Evolutionary conservation across 1,140 invertebrate genomes (phyloP).

Genomic region (Leptinotarsa lineolata): DNA sequence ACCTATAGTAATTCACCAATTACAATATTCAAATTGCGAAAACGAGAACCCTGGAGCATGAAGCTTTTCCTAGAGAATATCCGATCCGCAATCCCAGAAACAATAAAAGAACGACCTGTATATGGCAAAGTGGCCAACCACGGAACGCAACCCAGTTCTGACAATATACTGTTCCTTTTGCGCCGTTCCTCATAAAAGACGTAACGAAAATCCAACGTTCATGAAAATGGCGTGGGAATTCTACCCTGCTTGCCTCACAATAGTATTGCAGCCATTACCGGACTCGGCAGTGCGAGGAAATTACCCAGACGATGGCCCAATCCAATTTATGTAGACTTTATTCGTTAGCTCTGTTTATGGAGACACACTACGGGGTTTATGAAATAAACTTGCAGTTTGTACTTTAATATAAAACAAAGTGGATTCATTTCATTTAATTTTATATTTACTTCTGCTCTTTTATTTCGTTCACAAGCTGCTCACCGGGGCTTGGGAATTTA

Average conservation of each 20-base stretch:
- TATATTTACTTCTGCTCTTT: not conserved
- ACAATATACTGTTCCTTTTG: not conserved
- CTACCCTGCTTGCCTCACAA: conserved; percentile 11
- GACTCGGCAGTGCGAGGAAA: conserved; percentile 28
- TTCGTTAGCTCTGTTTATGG: conserved; percentile 19
- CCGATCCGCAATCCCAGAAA: too few species aligned
- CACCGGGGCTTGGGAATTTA: conserved; percentile 1
- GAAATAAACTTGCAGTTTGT: conserved; percentile 15
- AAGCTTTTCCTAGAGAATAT: too few species aligned
- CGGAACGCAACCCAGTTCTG: not conserved
- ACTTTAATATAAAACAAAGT: conserved; percentile 17
- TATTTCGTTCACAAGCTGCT: not conserved
- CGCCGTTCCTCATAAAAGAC: conserved; percentile 11
- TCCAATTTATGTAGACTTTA: conserved; percentile 31
- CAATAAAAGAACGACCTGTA: too few species aligned
- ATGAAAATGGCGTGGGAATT: conserved; percentile 27
- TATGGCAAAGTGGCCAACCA: too few species aligned
- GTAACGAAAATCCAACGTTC: conserved; percentile 20
- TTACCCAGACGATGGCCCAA: conserved; percentile 29
- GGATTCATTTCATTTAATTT: conserved; percentile 17
- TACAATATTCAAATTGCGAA: too few species aligned
- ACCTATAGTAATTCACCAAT: too few species aligned
- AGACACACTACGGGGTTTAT: conserved; percentile 9
- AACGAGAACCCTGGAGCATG: too few species aligned
- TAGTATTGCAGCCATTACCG: conserved; percentile 26